phyloP scores from a whole-genome alignment of 2,797 vertebrate genomes.

The Acomys russatus region DNA sequence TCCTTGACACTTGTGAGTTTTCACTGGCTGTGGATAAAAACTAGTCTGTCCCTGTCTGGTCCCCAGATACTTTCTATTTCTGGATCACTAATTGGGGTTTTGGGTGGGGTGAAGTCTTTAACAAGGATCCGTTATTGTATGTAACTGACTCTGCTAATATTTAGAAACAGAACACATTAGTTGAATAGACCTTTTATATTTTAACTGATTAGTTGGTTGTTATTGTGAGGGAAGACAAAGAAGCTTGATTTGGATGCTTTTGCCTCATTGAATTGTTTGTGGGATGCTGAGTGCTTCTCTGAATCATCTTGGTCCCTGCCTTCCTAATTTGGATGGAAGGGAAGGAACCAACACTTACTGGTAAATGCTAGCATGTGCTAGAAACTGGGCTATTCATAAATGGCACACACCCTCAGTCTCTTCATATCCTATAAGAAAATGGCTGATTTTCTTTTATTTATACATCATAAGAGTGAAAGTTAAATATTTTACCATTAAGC shows the following conservation, averaged over 20 bases:
- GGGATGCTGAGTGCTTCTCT: not conserved
- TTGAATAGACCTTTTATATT: conserved; percentile 50
- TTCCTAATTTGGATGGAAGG: conserved; percentile 11
- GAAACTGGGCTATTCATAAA: not conserved
- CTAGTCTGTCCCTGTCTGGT: conserved; percentile 26
- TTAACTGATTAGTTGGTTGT: conserved; percentile 16
- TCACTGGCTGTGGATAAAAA: not conserved
- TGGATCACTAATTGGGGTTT: conserved; percentile 54
- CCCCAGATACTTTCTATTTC: conserved; percentile 69
- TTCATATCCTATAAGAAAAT: not conserved
- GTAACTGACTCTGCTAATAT: conserved; percentile 32
- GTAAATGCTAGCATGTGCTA: not conserved
- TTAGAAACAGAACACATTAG: conserved; percentile 36
- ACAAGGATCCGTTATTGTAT: conserved; percentile 60
- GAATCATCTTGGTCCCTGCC: not conserved
- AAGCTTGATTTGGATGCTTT: not conserved
- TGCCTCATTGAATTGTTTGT: conserved; percentile 6
- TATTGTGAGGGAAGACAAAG: conserved; percentile 40
- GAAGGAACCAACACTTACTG: not conserved
- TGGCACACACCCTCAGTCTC: not conserved
- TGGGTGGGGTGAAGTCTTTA: conserved; percentile 30
- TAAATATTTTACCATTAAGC: not conserved
- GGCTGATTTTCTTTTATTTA: conserved; percentile 13
- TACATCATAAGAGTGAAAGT: conserved; percentile 8
- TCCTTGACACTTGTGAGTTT: not conserved